Evolutionary conservation across 2,113 vertebrate genomes (phyloP).

Genomic region (Dasyprocta punctata): DNA sequence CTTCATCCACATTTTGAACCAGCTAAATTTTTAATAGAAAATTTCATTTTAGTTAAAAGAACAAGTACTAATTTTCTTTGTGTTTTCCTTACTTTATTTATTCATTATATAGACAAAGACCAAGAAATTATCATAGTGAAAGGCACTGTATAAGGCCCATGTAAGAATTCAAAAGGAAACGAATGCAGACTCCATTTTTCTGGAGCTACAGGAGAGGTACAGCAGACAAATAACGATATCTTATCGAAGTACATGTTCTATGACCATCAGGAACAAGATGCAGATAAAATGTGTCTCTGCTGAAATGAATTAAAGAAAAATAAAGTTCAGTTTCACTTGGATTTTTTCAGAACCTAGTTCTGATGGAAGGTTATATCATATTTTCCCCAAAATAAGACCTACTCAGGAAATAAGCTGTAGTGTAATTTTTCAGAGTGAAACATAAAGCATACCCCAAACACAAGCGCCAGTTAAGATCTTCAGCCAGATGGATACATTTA

Average conservation of each 20-base stretch:
- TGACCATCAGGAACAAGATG: background rate
- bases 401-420: background rate
- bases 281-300: background rate
- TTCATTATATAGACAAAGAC: background rate
- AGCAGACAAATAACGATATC: background rate
- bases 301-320: background rate
- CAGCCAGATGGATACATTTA: background rate
- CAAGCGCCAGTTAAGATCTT: background rate
- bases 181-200: background rate
- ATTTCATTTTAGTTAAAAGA: slow-evolving; percentile 23
- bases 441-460: too few species aligned
- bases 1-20: slow-evolving; percentile 10
- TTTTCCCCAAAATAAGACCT: background rate
- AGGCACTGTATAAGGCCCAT: background rate
- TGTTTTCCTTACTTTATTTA: slow-evolving; percentile 16
- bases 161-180: background rate
- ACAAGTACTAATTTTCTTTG: background rate
- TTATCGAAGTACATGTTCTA: background rate
- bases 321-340: background rate
- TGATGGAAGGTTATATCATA: background rate
- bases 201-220: background rate
- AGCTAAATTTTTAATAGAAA: background rate
- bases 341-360: background rate
- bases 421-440: background rate
- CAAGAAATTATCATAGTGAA: background rate